Base-by-base conservation (phyloP, 2,888 invertebrate species). In the Mimumesa dahlbomi region DNA sequence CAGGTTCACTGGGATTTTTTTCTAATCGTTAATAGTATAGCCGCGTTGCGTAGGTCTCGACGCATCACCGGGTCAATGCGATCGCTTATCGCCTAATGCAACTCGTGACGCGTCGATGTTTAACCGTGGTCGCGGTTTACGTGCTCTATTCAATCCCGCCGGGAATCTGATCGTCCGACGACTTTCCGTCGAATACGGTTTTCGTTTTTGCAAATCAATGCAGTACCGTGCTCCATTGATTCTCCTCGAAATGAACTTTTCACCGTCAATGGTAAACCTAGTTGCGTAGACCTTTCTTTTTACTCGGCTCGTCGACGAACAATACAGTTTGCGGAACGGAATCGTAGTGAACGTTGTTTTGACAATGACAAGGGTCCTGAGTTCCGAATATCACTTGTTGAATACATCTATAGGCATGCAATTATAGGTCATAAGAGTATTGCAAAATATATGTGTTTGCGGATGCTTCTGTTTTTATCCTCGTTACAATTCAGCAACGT, bases 51-150 rank as follows among this genome's bases (percentile, higher is more conserved):
- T 29, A 3, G 34, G 50, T 56, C 46, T 50, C 66, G 38, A 42
- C 48, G 25, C 50, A 36, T 56, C 59, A 57, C 42, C 38, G 49
- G 69, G 69, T 68, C 61, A 69, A 68, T 43, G 52, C 50, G 40
- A 56, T 67, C 50, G 40, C n/a, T 70, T 70, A 70, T 70, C 62
- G 40, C 18, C 9, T 46, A 49, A 45, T 14, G 59, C 48, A 49
- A 53, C 31, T 49, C 40, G 70, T 69, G 62, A 62, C 70, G 70
- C 70, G 49, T 42, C 31, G 21, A 49, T 31, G 49, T 36, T 70
- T 62, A 61, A 70, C 70, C 70, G 56, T 70, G 70, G 70, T 70
- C 70, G 69, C 68, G 69, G 69, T 68, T 69, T 36, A 21, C 43
- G 43, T 21, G 21, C 25, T 25, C 25, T 34, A 29, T 31, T 16